Percentiles rank a stretch among this genome's conserved stretches.
Conservation (phyloP, 2,888 invertebrate species). For the Sarcophaga variegata region DNA sequence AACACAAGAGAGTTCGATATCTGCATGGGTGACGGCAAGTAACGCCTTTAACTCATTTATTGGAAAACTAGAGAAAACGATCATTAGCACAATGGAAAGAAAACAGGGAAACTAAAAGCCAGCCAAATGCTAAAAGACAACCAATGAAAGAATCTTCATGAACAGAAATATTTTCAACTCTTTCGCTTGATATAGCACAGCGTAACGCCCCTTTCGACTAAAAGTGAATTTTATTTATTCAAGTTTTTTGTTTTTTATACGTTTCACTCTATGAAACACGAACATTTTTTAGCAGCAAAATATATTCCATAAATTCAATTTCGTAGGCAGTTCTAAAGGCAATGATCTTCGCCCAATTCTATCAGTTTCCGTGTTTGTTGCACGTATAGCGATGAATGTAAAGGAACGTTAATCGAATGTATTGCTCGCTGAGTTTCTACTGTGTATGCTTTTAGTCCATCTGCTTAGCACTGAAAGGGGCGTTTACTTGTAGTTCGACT, state of each 20-base stretch:
- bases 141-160: slow-evolving; percentile 23
- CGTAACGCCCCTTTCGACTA: slow-evolving; percentile 50
- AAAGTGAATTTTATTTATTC: neutral
- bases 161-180: slow-evolving; percentile 32
- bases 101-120: neutral
- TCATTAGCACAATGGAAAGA: neutral
- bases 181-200: slow-evolving; percentile 31
- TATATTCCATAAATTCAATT: slow-evolving; percentile 18
- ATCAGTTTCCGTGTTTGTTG: neutral
- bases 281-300: slow-evolving; percentile 14
- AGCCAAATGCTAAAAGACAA: slow-evolving; percentile 29
- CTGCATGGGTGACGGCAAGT: slow-evolving; percentile 44
- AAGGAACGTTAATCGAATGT: neutral
- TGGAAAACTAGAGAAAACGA: neutral
- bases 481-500: slow-evolving; percentile 55
- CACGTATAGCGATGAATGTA: neutral
- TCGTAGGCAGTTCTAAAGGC: slow-evolving; percentile 39
- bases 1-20: slow-evolving; percentile 39
- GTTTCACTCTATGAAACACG: slow-evolving; percentile 14
- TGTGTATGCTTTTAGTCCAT: slow-evolving; percentile 46
- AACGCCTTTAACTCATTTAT: slow-evolving; percentile 49
- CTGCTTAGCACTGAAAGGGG: slow-evolving; percentile 60
- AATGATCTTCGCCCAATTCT: slow-evolving; percentile 46
- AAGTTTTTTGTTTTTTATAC: neutral
- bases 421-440: neutral